phyloP scores from a whole-genome alignment of 2,113 vertebrate species.

The Dermatemys mawii region DNA sequence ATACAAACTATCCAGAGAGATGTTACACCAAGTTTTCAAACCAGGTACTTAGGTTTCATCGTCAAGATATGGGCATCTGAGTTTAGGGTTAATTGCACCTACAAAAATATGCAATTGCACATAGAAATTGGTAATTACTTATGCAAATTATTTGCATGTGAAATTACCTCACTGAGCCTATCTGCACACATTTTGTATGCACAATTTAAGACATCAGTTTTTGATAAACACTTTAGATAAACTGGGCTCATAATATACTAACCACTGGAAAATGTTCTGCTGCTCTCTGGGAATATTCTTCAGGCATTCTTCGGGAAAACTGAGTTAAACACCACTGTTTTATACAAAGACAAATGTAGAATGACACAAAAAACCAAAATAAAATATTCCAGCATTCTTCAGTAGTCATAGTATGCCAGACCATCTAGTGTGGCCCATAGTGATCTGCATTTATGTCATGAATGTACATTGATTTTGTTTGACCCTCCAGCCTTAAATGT shows the following conservation, averaged over 20 bases:
- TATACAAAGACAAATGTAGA: background rate
- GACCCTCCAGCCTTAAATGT: background rate
- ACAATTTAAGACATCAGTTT: background rate
- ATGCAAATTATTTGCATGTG: background rate
- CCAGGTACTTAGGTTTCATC: background rate
- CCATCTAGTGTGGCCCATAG: background rate
- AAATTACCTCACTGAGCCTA: background rate
- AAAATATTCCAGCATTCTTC: background rate
- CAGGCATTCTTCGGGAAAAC: background rate
- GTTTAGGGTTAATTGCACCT: background rate
- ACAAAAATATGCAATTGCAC: background rate
- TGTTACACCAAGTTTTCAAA: background rate
- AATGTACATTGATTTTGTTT: background rate
- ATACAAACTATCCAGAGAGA: background rate
- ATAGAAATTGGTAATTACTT: background rate
- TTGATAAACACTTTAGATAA: background rate
- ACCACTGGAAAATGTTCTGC: background rate
- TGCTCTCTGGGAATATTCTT: background rate
- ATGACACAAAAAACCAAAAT: background rate
- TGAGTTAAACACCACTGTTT: background rate
- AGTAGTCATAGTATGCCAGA: background rate
- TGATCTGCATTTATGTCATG: background rate
- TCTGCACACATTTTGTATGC: background rate
- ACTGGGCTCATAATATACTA: background rate
- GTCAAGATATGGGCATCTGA: background rate